Base-by-base conservation (phyloP, 2,113 vertebrate species). In the Lota lota region DNA sequence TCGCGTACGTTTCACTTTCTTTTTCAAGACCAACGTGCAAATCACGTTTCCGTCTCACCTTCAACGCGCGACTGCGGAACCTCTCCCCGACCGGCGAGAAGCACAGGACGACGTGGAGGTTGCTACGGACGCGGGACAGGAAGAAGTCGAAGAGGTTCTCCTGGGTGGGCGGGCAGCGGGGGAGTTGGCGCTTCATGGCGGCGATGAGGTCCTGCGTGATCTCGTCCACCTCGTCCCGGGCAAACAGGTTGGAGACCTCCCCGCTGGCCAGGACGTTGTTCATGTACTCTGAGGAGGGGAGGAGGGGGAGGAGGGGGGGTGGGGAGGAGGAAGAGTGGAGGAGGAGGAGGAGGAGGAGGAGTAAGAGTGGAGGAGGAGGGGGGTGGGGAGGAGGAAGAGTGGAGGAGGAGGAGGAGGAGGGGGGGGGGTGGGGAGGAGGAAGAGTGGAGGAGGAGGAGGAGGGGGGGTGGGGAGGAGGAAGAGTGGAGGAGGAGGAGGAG, bases 51-150 rank as follows among this genome's bases (percentile, higher is more conserved):
- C 17, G 8, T 12, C 53, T 24, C 47, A 87, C 85, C 85, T 83
- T 87, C 6, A 87, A n/a, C 1, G 93, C 92, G 3, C 88, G 89
- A 40, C 76, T 88, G 58, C 94, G 93, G 69, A 95, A 93, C 79
- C 93, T 93, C 64, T 94, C 93, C 16, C 94, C 93, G 33, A 95
- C 90, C 0, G 94, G 94, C n/a, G 94, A 95, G 86, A 95, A 95
- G 79, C 93, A 94, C 72, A 95, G 93, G 22, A 93, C 89, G 0
- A 94, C 89, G 20, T 95, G 94, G 7, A 95, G 82, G 76, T 95
- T 93, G 75, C 79, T 90, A 16, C 87, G 87, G 67, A 94, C 93
- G 4, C 92, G 87, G 22, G 91, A 86, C 76, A 95, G 89, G 83
- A 95, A 95, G 76, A 88, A 95, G 83, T 91, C 87, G 59, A 94